phyloP scores from a whole-genome alignment of 1,140 invertebrate genomes.

The Papilio glaucus region DNA sequence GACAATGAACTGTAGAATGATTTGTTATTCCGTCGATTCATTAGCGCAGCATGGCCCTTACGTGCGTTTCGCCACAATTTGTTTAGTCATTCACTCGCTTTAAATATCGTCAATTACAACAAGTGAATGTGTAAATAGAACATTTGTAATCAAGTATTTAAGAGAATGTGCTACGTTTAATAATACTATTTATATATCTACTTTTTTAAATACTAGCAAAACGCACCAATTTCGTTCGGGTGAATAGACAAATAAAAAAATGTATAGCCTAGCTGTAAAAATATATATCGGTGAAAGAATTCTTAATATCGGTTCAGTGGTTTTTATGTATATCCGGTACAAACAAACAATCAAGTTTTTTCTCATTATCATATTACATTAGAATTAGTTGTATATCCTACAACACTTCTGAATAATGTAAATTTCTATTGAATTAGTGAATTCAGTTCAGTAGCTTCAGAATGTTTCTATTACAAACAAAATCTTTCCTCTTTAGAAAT shows the following conservation, averaged over 20 bases:
- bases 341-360: no score
- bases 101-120: constrained; percentile 16
- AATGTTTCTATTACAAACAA: background rate
- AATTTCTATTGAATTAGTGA: no score
- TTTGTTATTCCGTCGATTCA: background rate
- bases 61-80: background rate
- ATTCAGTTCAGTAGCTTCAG: background rate
- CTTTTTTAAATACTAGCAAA: background rate
- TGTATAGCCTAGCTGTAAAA: no score
- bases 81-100: constrained; percentile 5
- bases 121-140: constrained; percentile 6
- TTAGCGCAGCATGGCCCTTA: background rate
- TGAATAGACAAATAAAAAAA: no score
- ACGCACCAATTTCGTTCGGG: no score
- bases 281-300: no score
- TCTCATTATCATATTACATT: no score
- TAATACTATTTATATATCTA: background rate
- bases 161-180: background rate
- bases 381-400: no score
- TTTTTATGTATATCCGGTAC: no score
- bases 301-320: no score
- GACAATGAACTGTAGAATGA: background rate
- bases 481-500: background rate
- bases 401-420: no score
- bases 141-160: constrained; percentile 4